Evolutionary conservation across 2,797 vertebrate species (phyloP), one percentile per base, ranked within the genome.

Genomic region (Lagorchestes hirsutus): DNA sequence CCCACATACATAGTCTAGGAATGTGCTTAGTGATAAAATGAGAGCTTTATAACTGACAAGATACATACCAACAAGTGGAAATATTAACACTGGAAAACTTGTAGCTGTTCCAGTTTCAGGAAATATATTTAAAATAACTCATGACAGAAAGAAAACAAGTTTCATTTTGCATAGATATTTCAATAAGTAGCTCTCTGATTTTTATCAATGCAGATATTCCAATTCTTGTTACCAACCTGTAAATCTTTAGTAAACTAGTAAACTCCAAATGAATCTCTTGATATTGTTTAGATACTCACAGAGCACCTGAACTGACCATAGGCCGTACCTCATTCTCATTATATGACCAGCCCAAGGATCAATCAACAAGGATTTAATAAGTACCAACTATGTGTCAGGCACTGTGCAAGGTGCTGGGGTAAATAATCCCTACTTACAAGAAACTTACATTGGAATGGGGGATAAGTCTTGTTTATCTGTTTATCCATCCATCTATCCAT

Each of bases 71-170:
- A 74, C n/a, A 74, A 92, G 55, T 31, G 12, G 91, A 91, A 67
- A 55, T 54, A 87, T 28, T 92, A 13, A 13, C 4, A 54, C 14
- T 34, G 3, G 55, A 92, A 93, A 94, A 54, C 54, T 54, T 74
- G 67, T 22, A 74, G n/a, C n/a, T 55, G 16, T 31, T 90, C 40
- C 94, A 95, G 5, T 18, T 96, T 94, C n/a, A 29, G 55, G 90
- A 96, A 94, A 87, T 16, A n/a, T 91, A 91, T 6, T 40, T 5
- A 74, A 56, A 9, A 90, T 87, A 91, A 95, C 91, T 90, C 50
- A 93, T 0, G n/a, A 28, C 8, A 46, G 9, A 90, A 90, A n/a
- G 31, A 54, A 91, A 92, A 82, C 29, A 55, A 92, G 82, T 34
- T 40, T 74, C 8, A 40, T 74, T 74, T 74, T 40, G 67, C n/a